Evolutionary conservation across 2,888 invertebrate genomes (phyloP).

Genomic region (Beris chalybata): DNA sequence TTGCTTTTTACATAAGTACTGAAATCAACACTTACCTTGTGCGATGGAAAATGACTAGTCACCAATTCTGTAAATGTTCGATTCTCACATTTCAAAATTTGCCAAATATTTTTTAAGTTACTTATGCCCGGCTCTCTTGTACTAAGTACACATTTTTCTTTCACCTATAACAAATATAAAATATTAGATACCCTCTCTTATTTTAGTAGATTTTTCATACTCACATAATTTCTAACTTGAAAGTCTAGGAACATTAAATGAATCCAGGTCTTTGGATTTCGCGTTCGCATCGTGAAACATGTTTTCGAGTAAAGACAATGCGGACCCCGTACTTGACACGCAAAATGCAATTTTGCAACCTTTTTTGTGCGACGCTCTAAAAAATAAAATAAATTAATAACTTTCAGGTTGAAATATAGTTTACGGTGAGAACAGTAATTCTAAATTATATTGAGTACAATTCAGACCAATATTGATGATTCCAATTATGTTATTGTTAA

Average conservation of each 20-base stretch:
- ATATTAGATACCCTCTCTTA: background rate
- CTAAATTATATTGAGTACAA: too few species aligned
- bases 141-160: conserved; percentile 75
- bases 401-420: too few species aligned
- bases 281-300: conserved; percentile 75
- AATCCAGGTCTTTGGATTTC: conserved; percentile 87
- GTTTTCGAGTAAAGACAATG: conserved; percentile 86
- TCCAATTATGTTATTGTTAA: too few species aligned
- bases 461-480: too few species aligned
- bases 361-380: conserved; percentile 81
- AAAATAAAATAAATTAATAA: conserved; percentile 38
- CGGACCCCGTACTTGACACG: conserved; percentile 79
- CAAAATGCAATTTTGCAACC: conserved; percentile 84
- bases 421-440: too few species aligned
- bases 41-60: conserved; percentile 89
- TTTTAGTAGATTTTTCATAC: conserved; percentile 30
- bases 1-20: background rate
- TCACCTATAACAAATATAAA: conserved; percentile 58
- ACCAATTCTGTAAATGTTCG: conserved; percentile 87
- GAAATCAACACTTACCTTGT: conserved; percentile 63
- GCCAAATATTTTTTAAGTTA: conserved; percentile 90
- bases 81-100: conserved; percentile 88
- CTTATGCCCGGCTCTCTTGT: conserved; percentile 80
- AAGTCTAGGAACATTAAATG: conserved; percentile 95
- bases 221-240: conserved; percentile 63